These are phyloP conservation scores for Grammomys dolichurus DNA, from an alignment of 2,113 vertebrate genomes.

Conservation along the genomic window DNA sequence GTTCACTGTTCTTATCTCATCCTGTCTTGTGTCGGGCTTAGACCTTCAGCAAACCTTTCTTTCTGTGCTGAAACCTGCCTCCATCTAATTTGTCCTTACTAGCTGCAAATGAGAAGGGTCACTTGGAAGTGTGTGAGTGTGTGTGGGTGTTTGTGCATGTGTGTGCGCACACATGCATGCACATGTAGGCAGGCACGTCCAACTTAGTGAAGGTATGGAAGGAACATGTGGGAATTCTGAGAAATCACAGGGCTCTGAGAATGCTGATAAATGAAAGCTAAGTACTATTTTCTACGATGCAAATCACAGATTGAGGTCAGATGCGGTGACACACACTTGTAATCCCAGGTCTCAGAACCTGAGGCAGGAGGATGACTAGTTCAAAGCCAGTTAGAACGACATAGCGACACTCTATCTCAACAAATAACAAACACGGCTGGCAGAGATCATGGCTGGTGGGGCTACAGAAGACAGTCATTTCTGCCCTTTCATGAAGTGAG, in stretches of 20 bases:
- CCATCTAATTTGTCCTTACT: neutral
- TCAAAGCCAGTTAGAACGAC: neutral
- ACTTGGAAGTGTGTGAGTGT: too few species aligned
- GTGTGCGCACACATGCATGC: rapidly evolving
- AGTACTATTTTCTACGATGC: neutral
- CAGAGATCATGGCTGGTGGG: neutral
- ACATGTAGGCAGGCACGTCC: neutral
- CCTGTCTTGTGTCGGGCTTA: too few species aligned
- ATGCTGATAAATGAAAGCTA: neutral
- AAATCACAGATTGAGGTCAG: neutral
- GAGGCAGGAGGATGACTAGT: neutral
- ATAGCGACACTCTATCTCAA: neutral
- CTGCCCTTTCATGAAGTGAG: too few species aligned
- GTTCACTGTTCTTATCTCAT: neutral
- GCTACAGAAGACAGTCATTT: neutral
- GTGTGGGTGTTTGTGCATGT: too few species aligned
- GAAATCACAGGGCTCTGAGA: neutral
- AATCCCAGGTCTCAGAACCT: neutral
- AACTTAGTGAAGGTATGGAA: neutral
- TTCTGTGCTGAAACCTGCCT: neutral
- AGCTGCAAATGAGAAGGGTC: neutral
- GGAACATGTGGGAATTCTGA: too few species aligned
- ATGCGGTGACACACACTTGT: neutral
- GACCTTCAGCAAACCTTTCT: neutral
- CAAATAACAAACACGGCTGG: neutral